Percentiles rank a stretch among this genome's conserved stretches.
Evolutionary conservation across 2,888 invertebrate genomes (phyloP).

Genomic region (Nematopogon swammerdamellus): DNA sequence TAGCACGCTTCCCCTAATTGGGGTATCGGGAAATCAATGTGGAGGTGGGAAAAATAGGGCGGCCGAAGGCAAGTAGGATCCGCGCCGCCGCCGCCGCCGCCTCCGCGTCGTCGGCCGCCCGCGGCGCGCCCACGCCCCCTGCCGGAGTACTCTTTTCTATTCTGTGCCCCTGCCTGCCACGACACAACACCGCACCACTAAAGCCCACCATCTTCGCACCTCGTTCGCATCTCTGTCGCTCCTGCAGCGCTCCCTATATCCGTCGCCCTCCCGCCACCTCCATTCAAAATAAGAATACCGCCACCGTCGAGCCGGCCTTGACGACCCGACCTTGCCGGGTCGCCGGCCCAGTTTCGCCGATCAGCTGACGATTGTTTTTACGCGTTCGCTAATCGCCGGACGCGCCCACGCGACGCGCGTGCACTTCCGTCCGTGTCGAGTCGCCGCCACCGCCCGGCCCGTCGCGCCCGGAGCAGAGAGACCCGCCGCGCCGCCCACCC

Average conservation of each 20-base stretch:
- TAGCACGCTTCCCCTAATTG: no score
- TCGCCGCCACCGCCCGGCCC: no score
- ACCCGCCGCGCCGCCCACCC: not conserved
- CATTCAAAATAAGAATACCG: not conserved
- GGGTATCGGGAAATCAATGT: no score
- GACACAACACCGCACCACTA: not conserved
- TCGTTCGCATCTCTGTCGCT: not conserved
- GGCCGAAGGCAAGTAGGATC: no score
- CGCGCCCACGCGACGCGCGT: not conserved
- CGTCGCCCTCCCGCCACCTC: not conserved
- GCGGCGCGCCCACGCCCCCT: not conserved
- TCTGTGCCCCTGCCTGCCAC: not conserved
- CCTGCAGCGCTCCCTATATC: not conserved
- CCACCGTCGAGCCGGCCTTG: conserved; percentile 1
- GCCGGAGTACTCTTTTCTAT: not conserved
- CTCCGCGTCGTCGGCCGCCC: not conserved
- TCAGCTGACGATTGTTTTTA: not conserved
- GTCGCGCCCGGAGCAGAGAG: not conserved
- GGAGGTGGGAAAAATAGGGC: no score
- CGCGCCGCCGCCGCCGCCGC: no score
- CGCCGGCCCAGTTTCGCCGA: not conserved
- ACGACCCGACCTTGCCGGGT: not conserved
- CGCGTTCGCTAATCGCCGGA: not conserved
- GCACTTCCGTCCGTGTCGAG: not conserved
- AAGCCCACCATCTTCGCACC: not conserved